These are phyloP conservation scores for Melitaea cinxia DNA, from an alignment of 1,140 invertebrate genomes.

Conservation along the genomic window DNA sequence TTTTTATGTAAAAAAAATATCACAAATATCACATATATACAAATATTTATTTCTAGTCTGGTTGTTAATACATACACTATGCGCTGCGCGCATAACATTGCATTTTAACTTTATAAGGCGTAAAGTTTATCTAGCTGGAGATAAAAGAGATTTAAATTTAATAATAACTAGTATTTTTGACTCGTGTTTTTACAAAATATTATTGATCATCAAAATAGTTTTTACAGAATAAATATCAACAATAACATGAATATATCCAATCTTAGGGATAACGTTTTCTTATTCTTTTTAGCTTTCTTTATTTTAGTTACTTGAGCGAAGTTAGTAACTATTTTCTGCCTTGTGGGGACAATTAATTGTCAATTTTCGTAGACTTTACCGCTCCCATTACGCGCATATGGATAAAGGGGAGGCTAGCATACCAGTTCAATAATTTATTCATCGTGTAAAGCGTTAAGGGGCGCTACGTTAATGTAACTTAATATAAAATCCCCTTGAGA, in stretches of 20 bases:
- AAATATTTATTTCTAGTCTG: too few species aligned
- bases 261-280: constrained; percentile 9
- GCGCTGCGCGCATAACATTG: too few species aligned
- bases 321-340: constrained; percentile 15
- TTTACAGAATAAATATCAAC: too few species aligned
- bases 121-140: too few species aligned
- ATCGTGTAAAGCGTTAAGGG: constrained; percentile 37
- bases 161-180: too few species aligned
- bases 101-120: too few species aligned
- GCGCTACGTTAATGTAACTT: constrained; percentile 30
- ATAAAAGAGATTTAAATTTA: too few species aligned
- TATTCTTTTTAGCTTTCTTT: constrained; percentile 8
- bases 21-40: too few species aligned
- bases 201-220: too few species aligned
- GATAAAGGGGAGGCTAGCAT: constrained; percentile 33
- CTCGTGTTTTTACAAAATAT: too few species aligned
- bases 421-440: constrained; percentile 47
- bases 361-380: constrained; percentile 44
- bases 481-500: constrained; percentile 28
- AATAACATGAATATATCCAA: not conserved
- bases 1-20: too few species aligned
- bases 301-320: constrained; percentile 6
- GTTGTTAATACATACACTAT: too few species aligned
- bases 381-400: constrained; percentile 42
- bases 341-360: constrained; percentile 46